Base-by-base conservation (phyloP, 2,797 vertebrate species). In the Galago senegalensis region DNA sequence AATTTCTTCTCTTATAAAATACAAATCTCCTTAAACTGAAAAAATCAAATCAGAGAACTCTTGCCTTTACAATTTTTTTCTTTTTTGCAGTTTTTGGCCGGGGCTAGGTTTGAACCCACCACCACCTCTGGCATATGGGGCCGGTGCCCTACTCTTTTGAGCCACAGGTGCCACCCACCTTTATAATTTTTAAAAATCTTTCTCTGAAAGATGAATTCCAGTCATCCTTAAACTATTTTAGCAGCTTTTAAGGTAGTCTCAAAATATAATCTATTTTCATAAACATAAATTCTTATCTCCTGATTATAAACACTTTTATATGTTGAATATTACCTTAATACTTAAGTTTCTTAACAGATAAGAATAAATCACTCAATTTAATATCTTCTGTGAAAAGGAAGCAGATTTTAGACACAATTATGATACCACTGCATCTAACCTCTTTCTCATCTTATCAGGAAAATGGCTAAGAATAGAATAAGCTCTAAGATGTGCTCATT, bases 361-460 rank as follows among this genome's bases (percentile, higher is more conserved):
- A 92, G 53, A 88, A 67, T 77, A 20, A 94, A 29, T 82, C 34
- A 90, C 4, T 95, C 69, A 63, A 58, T 58, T 72, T 63, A 93
- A 46, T 91, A 76, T 46, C 31, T 96, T 91, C 76, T 20, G 29
- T 58, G 40, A 89, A 11, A 88, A 90, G 14, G 20, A 85, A 85
- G n/a, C 7, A 80, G 29, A 82, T 56, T 93, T 87, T 79, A 94
- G 80, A 84, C 2, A 75, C 31, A 75, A 65, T 86, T 43, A 70
- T 53, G 9, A 12, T 65, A 83, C 49, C 72, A 4, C 21, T 61
- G 1, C n/a, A 1, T 61, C 69, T 92, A 92, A 82, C 34, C 14
- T 91, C 46, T 58, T 53, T 40, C 72, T 72, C 77, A 84, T 83
- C n/a, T 94, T 80, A 87, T 80, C 72, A 89, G 81, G 91, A 94